Base-by-base conservation (phyloP, 64 coral and sea anemone species). In the Porites australiensis region DNA sequence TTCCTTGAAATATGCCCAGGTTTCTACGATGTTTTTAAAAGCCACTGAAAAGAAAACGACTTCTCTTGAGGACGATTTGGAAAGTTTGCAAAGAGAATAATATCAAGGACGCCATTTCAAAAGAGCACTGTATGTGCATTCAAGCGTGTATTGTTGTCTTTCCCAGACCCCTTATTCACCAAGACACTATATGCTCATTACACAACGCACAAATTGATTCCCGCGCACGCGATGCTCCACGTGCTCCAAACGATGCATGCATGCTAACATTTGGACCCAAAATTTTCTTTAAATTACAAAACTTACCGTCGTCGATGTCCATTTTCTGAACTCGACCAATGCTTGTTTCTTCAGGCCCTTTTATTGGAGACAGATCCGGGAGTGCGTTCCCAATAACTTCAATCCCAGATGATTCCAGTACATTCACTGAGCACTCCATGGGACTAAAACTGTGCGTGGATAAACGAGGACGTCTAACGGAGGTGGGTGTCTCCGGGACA, bases 341-440 rank as follows among this genome's bases (percentile, higher is more conserved):
- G 21, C 8, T 12, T 37, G n/a, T 59, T 22, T 37, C 13, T 5
- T 8, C 6, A 79, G 45, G 16, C 46, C 70, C 50, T 71, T 92
- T 92, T 48, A 92, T 92, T 44, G 90, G 90, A 3, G 90, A 92
- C 15, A 92, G 60, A 92, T 92, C 90, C 2, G 90, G 90, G 45
- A 92, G 73, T 37, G 21, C 71, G 63, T 86, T 60, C 8, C 74
- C 72, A 12, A 78, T 92, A 70, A 83, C 45, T 49, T 88, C 50
- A 57, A 88, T 75, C 59, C 90, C 90, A 67, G 90, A 92, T 18
- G 90, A 86, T 5, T 92, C 82, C 19, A 92, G 8, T 10, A 77
- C 48, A 37, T 77, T 53, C 13, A 47, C 44, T 23, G 63, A 77
- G 22, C 59, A 79, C 44, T 83, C 80, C 80, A 83, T 83, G 1